These are phyloP conservation scores for Botrylloides violaceus DNA, from an alignment of 23 tunicate genomes.

Conservation along the genomic window DNA sequence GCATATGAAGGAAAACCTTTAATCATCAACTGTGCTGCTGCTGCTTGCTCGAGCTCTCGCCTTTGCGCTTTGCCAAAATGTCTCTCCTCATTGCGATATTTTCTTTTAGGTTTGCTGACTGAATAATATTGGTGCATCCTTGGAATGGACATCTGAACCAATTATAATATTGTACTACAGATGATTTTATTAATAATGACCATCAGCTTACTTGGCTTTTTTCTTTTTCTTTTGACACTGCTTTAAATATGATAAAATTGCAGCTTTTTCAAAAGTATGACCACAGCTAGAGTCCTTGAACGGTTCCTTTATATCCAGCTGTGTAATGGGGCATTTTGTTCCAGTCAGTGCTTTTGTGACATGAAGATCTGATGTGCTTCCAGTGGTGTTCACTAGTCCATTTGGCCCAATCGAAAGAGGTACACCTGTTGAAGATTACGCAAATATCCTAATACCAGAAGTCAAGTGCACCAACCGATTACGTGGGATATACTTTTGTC, in stretches of 20 bases:
- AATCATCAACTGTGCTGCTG: too few relatives aligned
- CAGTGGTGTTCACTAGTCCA: background rate
- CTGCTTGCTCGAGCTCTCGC: constrained; percentile 9
- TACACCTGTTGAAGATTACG: too few relatives aligned
- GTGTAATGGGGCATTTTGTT: constrained; percentile 24
- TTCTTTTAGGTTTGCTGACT: constrained; percentile 2
- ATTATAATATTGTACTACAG: background rate
- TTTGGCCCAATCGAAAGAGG: constrained; percentile 13
- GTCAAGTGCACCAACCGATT: background rate
- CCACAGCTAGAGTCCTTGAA: constrained; percentile 38
- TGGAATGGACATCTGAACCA: constrained; percentile 33
- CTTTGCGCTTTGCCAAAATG: constrained; percentile 2
- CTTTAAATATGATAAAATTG: constrained; percentile 38
- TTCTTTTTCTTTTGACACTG: constrained; percentile 35
- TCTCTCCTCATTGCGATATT: constrained; percentile 6
- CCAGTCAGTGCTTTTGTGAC: constrained; percentile 13
- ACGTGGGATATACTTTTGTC: constrained; percentile 21
- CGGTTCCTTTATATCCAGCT: constrained; percentile 48
- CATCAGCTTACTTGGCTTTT: constrained; percentile 30
- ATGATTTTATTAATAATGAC: background rate
- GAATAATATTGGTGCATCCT: constrained; percentile 30
- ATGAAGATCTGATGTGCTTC: background rate
- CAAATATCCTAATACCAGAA: too few relatives aligned
- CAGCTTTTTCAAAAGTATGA: constrained; percentile 63
- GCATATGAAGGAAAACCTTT: too few relatives aligned